Evolutionary conservation across 2,113 vertebrate genomes (phyloP).

Genomic region (Oryzias celebensis): DNA sequence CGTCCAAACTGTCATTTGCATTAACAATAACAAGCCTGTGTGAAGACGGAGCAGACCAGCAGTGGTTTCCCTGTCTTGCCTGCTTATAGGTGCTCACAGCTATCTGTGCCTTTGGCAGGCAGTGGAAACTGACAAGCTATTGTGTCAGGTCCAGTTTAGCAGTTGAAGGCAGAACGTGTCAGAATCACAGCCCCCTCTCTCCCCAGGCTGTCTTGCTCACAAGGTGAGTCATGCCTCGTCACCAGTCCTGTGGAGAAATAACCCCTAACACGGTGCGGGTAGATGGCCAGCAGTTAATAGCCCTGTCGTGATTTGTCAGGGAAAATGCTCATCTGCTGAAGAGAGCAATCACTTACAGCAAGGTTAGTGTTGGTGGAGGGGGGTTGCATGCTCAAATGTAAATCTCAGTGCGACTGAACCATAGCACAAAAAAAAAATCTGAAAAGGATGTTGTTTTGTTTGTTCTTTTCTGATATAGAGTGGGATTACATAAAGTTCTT

Average conservation of each 20-base stretch:
- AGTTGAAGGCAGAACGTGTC: slow-evolving; percentile 67
- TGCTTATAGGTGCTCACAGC: slow-evolving; percentile 38
- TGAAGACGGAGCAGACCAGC: slow-evolving; percentile 30
- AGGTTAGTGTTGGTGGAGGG: slow-evolving; percentile 50
- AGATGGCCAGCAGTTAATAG: slow-evolving; percentile 56
- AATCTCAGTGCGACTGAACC: slow-evolving; percentile 29
- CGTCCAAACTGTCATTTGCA: slow-evolving; percentile 57
- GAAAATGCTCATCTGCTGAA: slow-evolving; percentile 55
- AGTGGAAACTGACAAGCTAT: slow-evolving; percentile 29
- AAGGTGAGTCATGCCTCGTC: slow-evolving; percentile 69
- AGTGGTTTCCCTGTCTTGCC: slow-evolving; percentile 33
- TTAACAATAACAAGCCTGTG: slow-evolving; percentile 52
- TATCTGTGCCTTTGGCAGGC: slow-evolving; percentile 50
- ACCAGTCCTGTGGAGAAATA: slow-evolving; percentile 51
- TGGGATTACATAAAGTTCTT: no score
- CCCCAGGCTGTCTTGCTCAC: slow-evolving; percentile 49
- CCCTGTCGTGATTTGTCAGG: slow-evolving; percentile 59
- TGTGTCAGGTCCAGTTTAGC: slow-evolving; percentile 66
- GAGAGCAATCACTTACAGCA: slow-evolving; percentile 56
- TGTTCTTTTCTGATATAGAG: no score
- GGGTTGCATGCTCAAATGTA: slow-evolving; percentile 39
- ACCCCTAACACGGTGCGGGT: slow-evolving; percentile 40
- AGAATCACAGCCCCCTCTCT: slow-evolving; percentile 50
- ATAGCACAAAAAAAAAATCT: slow-evolving; percentile 8
- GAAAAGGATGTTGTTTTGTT: slow-evolving; percentile 23